Base-by-base conservation (phyloP, 2,113 vertebrate genomes). In the Odobenus rosmarus region DNA sequence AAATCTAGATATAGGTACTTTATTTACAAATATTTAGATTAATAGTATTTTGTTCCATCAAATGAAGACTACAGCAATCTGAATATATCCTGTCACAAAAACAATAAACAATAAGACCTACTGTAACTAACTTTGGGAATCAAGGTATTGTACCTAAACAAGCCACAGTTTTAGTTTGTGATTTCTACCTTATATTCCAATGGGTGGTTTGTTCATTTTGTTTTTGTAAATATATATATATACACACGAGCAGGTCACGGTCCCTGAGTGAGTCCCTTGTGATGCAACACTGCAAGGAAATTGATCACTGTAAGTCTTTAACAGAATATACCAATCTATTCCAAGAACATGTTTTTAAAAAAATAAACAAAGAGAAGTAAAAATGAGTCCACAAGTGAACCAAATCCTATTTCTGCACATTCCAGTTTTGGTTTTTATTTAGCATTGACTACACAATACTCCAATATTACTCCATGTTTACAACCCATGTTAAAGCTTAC, bases 11-110 rank as follows among this genome's bases (percentile, higher is more conserved):
- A 99, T 98, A 99, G 99, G 99, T 99, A 99, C 99, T 99, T 99
- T 99, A 99, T 99, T 99, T 99, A 99, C 99, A 99, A 99, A 99
- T 99, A 99, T 99, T 99, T 98, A 99, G 99, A 99, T 99, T 99
- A 99, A 99, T 98, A 99, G 99, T 99, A 99, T 99, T 98, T 98
- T 97, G 98, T 99, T 99, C 99, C 99, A 99, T 99, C 98, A 98
- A 99, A 98, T 98, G 98, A 74, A 74, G 71, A 98, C 98, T 99
- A 99, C 99, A 99, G 99, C 99, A 99, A 98, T 98, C 99, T 98
- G 77, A 99, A 98, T 98, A 98, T 98, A 98, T 98, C 98, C 98
- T 98, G 98, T 98, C 99, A 99, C 99, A 99, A 97, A 99, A 99
- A 99, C 98, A 98, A 10, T 74, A 99, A 99, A 99, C 98, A 98